Evolutionary conservation across 37 sponge, comb jelly and placozoan species (phyloP), one percentile per base, ranked within the genome.

Genomic region (Diacarnus erythraeanus): DNA sequence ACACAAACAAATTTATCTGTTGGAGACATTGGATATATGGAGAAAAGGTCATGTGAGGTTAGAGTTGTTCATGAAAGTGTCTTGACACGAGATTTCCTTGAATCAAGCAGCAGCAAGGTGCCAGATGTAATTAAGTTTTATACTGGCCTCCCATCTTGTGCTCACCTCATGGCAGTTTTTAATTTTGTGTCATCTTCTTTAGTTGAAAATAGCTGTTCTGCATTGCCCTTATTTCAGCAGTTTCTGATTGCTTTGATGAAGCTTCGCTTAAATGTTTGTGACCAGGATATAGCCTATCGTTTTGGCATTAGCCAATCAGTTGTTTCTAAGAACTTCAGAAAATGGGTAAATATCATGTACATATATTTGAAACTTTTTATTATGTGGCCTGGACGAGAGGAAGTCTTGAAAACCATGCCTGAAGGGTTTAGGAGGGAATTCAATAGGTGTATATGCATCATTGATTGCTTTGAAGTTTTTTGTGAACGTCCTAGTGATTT

Each of bases 381-480:
- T 29, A 31, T 58, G 22, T 86, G 86, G 80, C 74, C 86, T 1
- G 67, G 79, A 27, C 40, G 65, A 40, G 68, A 78, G 1, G 66
- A 78, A 72, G 41, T 86, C 41, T 35, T 69, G 30, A 70, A 72
- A 39, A 90, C 82, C 18, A 86, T n/a, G n/a, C n/a, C 85, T 85
- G 31, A 43, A 70, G 77, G 57, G 2, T 86, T 90, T 64, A 73
- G 70, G 64, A 76, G 54, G 69, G 0, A 77, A 56, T 83, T 72
- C 51, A 64, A 21, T n/a, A 30, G n/a, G 5, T 86, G 88, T 44
- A 30, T n/a, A 8, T 40, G 69, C 25, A 87, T 88, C 15, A 77
- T 88, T 8, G 88, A 88, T 35, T 87, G 88, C 42, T 57, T 69
- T 25, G 77, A 86, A 64, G 54, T 86, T 15, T 86, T 86, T 34